Evolutionary conservation across 2,797 vertebrate species (phyloP).

Genomic region (Hydrolagus colliei): DNA sequence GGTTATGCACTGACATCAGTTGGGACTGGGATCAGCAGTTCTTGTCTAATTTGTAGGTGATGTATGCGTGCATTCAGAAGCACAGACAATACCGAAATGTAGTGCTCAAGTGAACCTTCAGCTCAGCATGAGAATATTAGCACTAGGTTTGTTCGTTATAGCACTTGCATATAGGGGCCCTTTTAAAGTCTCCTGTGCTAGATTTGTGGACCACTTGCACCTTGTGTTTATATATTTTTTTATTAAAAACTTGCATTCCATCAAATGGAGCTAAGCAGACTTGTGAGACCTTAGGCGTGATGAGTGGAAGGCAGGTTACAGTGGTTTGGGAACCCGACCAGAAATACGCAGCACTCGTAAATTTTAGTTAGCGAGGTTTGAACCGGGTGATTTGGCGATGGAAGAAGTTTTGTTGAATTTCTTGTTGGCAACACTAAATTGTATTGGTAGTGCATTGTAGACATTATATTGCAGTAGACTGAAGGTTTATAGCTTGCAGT

Average conservation of each 20-base stretch:
- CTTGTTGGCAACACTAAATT: constrained; percentile 66
- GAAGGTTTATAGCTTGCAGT: constrained; percentile 25
- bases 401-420: constrained; percentile 54
- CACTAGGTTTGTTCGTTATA: constrained; percentile 7
- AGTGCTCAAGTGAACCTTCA: neutral
- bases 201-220: constrained; percentile 2
- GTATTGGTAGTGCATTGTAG: constrained; percentile 51
- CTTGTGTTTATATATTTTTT: neutral
- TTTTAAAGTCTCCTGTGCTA: neutral
- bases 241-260: constrained; percentile 17
- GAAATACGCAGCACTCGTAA: constrained; percentile 56
- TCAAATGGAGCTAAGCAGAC: constrained; percentile 2
- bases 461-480: constrained; percentile 21
- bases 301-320: neutral
- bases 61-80: neutral
- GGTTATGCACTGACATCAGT: neutral
- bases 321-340: constrained; percentile 44
- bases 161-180: constrained; percentile 12
- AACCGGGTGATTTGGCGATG: constrained; percentile 51
- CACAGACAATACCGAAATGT: neutral
- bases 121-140: neutral
- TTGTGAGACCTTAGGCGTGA: constrained; percentile 20
- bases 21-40: neutral
- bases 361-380: constrained; percentile 50
- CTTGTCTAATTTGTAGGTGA: neutral